phyloP scores from a whole-genome alignment of 1,140 invertebrate species.

The Gonioctena quinquepunctata region DNA sequence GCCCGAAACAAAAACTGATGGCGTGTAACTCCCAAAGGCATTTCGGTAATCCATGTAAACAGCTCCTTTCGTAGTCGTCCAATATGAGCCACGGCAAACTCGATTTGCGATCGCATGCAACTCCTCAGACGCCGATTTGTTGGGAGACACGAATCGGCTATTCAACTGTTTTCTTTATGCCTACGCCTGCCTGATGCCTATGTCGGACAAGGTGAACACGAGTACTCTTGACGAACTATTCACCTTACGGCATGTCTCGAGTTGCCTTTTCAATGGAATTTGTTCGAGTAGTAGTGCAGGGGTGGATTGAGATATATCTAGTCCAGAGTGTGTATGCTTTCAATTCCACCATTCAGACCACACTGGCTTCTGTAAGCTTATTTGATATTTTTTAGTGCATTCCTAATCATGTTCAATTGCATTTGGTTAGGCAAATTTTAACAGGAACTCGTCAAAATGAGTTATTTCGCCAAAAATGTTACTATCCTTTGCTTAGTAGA shows the following conservation, averaged over 20 bases:
- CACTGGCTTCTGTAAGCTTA: no score
- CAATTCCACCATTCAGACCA: no score
- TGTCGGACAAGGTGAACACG: constrained; percentile 11
- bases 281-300: background rate
- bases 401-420: no score
- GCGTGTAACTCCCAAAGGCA: background rate
- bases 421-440: no score
- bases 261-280: background rate
- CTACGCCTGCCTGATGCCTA: background rate
- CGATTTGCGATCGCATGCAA: constrained; percentile 12
- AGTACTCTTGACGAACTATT: background rate
- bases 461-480: no score
- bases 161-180: constrained; percentile 12
- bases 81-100: background rate
- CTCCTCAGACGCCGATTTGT: constrained; percentile 11
- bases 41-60: background rate
- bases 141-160: background rate
- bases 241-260: background rate
- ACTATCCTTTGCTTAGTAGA: no score
- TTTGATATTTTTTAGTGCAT: no score
- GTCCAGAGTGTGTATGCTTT: no score
- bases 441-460: no score
- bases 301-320: background rate
- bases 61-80: background rate
- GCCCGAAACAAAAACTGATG: background rate